Base-by-base conservation (phyloP, 2,113 vertebrate species). In the Oryzias curvinotus region DNA sequence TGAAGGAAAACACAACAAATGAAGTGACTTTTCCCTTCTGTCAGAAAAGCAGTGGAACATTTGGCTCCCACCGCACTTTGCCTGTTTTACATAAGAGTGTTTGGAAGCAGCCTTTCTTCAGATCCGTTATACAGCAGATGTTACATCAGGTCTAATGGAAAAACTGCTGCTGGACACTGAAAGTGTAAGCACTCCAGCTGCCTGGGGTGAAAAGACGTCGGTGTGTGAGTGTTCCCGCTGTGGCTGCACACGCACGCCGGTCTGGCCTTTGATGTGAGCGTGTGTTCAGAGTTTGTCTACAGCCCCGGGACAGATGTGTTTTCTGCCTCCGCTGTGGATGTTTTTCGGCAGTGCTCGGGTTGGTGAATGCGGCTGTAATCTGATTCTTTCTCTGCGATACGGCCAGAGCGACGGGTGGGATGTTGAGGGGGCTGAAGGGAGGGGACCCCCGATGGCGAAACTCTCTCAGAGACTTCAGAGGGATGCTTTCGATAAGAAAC, bases 111-210 rank as follows among this genome's bases (percentile, higher is more conserved):
- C 50, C 55, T 81, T 76, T 83, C 68, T 72, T 65, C 73, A 44
- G 71, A 47, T 71, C 81, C 74, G 85, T 83, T 86, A 77, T 57
- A 51, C 25, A 62, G 61, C 60, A 73, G 83, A 72, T 73, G 65
- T 81, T 81, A 84, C 81, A 87, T 87, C 76, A 82, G 53, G 48
- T 72, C 80, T 84, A 84, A 86, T 86, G 83, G 83, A 78, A 80
- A 77, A 83, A 68, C 53, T 53, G 80, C 78, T 80, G 71, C 78
- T 60, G 79, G 85, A 83, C 80, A 75, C 67, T 66, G 47, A 51
- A 57, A 80, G 84, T 81, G 55, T 69, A 84, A 72, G 25, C 79
- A 19, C 44, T 68, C 74, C 61, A 17, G 42, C 47, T 48, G 81
- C 73, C 73, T 42, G 21, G n/a, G 63, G 80, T 74, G 56, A 75